Percentiles rank a stretch among this genome's conserved stretches.
phyloP scores from a whole-genome alignment of 2,888 invertebrate species.

The Drosophila bunnanda region DNA sequence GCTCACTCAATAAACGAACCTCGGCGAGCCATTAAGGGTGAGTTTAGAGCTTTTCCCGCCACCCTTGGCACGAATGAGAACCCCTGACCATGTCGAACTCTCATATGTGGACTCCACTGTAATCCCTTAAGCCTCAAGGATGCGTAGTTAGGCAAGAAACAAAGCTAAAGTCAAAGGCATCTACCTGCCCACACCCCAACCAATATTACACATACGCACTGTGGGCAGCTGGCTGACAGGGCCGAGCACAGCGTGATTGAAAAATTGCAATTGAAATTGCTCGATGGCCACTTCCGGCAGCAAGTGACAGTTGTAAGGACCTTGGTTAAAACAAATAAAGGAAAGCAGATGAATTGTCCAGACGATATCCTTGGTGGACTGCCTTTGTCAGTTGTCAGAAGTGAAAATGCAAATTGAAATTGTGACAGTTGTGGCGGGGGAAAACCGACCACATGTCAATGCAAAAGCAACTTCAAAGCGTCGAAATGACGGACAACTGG shows the following conservation, averaged over 20 bases:
- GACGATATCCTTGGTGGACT: slow-evolving; percentile 17
- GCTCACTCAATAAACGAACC: slow-evolving; percentile 24
- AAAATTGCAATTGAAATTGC: slow-evolving; percentile 55
- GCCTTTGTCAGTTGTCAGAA: slow-evolving; percentile 36
- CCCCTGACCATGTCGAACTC: not conserved
- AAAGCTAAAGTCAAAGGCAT: not conserved
- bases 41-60: slow-evolving; percentile 1
- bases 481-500: slow-evolving; percentile 56
- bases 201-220: slow-evolving; percentile 41
- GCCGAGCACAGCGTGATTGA: slow-evolving; percentile 60
- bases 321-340: slow-evolving; percentile 18
- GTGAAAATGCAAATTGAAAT: slow-evolving; percentile 46
- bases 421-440: slow-evolving; percentile 56
- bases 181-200: not conserved
- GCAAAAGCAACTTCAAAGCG: slow-evolving; percentile 72
- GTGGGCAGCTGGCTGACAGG: slow-evolving; percentile 20
- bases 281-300: slow-evolving; percentile 43
- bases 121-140: too few relatives aligned
- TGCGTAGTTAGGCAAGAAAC: not conserved
- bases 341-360: slow-evolving; percentile 18
- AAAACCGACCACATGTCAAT: slow-evolving; percentile 76
- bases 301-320: slow-evolving; percentile 42
- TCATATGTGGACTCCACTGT: not conserved
- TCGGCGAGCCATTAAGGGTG: not conserved
- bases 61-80: not conserved